Base-by-base conservation (phyloP, 2,888 invertebrate species). In the Acronicta aceris region DNA sequence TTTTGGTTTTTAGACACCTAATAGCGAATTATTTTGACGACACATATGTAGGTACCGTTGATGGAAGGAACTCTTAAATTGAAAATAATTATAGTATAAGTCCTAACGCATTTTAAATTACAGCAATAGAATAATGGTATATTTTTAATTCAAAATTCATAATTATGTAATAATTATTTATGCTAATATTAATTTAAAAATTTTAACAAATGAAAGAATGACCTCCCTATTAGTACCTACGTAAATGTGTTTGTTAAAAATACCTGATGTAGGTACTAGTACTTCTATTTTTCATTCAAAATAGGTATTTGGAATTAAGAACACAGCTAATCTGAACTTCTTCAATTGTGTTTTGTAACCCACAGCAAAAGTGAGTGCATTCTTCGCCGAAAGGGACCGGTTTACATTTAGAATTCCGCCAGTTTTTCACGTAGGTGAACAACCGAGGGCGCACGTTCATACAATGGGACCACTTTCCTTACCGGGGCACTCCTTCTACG, bases 401-500 rank as follows among this genome's bases (percentile, higher is more conserved):
- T 67, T 65, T 69, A 46, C 59, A 65, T 76, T 84, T 85, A 81
- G 84, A 83, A 88, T 85, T 83, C 85, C 70, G 68, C 76, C 75
- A 87, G 85, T 88, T 89, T 89, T 89, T 91, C 89, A 84, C 84
- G 76, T 85, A 85, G 89, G 90, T 89, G 86, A 89, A 89, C 88
- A 89, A 88, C 88, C 92, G 86, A 67, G 68, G 76, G 74, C 70
- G 62, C 58, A 51, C 67, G 65, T 59, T 76, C 61, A 71, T 80
- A 93, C 93, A 93, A 93, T 93, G 86, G 88, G 83, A 82, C 91
- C 81, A 87, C 91, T 89, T 91, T 90, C 94, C 93, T 89, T 93
- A 89, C 77, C 66, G 79, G 89, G 92, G 62, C 63, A 51, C 70
- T 59, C 89, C 89, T 76, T 85, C 71, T 88, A 84, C 52, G 86